Evolutionary conservation across 2,113 vertebrate genomes (phyloP).

Genomic region (human (Homo sapiens)): GRCh38 chr4:151328501-151329000

Average conservation of each 20-base stretch:
- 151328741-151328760: background rate
- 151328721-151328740: background rate
- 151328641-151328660: background rate
- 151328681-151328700: background rate
- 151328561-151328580: background rate
- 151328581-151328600: background rate
- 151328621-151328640: background rate
- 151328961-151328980: too few relatives aligned
- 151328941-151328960: too few relatives aligned
- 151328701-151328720: background rate
- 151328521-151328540: conserved; percentile 30
- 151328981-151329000: background rate
- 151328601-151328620: background rate
- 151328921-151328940: too few relatives aligned
- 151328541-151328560: background rate
- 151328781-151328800: background rate
- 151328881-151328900: too few relatives aligned
- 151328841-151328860: too few relatives aligned
- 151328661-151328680: background rate
- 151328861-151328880: too few relatives aligned
- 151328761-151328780: background rate
- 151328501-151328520: background rate
- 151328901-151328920: too few relatives aligned
- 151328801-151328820: too few relatives aligned
- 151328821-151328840: too few relatives aligned